phyloP scores from a whole-genome alignment of 37 sponge, comb jelly and placozoan genomes.

The Petrosia ficiformis region DNA sequence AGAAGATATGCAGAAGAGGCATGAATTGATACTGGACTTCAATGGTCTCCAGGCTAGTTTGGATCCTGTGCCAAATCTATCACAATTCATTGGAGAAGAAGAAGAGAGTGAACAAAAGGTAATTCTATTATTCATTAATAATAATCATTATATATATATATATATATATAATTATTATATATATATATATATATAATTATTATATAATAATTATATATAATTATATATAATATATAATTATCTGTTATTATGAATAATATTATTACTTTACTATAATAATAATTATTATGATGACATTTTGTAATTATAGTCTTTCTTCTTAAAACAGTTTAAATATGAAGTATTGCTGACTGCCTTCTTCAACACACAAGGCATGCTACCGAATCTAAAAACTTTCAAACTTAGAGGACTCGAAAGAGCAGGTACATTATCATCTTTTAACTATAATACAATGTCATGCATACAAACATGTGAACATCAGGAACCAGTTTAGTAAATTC shows the following conservation, averaged over 20 bases:
- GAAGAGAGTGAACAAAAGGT: constrained; percentile 17
- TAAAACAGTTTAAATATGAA: constrained; percentile 50
- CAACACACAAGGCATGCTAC: neutral
- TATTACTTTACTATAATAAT: too few relatives aligned
- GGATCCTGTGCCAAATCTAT: constrained; percentile 6
- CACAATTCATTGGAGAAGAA: neutral
- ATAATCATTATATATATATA: neutral
- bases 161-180: neutral
- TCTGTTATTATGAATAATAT: too few relatives aligned
- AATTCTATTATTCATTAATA: neutral
- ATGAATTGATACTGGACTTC: constrained; percentile 49
- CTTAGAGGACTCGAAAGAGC: neutral
- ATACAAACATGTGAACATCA: neutral
- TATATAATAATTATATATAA: too few relatives aligned
- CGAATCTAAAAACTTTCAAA: neutral
- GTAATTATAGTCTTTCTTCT: too few relatives aligned
- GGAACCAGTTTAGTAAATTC: neutral
- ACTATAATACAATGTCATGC: too few relatives aligned
- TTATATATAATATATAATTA: too few relatives aligned
- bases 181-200: neutral
- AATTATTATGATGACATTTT: too few relatives aligned
- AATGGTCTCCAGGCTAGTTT: constrained; percentile 38
- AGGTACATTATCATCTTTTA: too few relatives aligned
- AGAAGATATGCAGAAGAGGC: neutral
- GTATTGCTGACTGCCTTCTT: constrained; percentile 10